These are phyloP conservation scores for Pyralis farinalis DNA, from an alignment of 2,888 invertebrate species.

Conservation along the genomic window DNA sequence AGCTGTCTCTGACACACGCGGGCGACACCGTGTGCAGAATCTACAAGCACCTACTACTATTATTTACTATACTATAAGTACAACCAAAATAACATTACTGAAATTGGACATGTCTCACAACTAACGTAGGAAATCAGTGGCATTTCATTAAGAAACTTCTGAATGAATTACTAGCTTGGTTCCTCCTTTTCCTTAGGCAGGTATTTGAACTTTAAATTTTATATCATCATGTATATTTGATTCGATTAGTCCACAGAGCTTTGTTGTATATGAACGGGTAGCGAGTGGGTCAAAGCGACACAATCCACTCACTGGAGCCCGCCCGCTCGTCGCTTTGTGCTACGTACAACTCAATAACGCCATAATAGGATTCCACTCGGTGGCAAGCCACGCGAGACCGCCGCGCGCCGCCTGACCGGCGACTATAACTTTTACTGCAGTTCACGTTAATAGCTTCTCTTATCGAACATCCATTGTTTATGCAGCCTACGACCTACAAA, in stretches of 20 bases:
- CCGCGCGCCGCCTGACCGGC: constrained; percentile 33
- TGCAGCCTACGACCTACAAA: constrained; percentile 44
- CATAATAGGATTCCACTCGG: constrained; percentile 69
- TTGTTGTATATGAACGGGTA: background rate
- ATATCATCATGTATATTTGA: background rate
- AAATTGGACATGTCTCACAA: no score
- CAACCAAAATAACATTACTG: no score
- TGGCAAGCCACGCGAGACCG: constrained; percentile 62
- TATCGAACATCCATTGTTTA: constrained; percentile 49
- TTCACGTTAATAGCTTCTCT: constrained; percentile 29
- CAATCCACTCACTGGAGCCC: constrained; percentile 26
- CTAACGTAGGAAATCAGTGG: no score
- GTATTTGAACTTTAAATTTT: no score
- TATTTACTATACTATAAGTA: no score
- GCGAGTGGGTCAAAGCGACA: constrained; percentile 28
- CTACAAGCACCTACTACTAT: no score
- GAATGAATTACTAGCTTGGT: no score
- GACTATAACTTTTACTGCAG: constrained; percentile 39
- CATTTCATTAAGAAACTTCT: no score
- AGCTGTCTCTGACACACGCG: no score
- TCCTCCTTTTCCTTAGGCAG: no score
- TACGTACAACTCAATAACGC: constrained; percentile 66
- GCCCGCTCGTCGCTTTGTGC: constrained; percentile 42
- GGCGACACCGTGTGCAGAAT: no score
- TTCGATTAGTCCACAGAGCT: background rate